Percentiles rank a stretch among this genome's conserved stretches.
phyloP scores from a whole-genome alignment of 2,113 vertebrate genomes.

The Caracal caracal region DNA sequence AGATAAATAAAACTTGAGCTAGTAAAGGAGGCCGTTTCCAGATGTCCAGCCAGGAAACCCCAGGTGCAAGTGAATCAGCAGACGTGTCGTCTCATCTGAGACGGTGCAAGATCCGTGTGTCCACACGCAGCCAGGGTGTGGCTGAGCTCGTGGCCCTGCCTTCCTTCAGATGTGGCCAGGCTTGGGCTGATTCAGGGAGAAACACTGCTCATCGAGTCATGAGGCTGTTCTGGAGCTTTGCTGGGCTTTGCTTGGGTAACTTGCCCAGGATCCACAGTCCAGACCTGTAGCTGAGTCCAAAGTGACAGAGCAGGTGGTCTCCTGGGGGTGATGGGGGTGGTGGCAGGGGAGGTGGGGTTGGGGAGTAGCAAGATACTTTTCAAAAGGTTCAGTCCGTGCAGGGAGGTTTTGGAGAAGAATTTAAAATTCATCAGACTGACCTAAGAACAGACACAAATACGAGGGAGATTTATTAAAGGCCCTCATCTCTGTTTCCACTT shows the following conservation, averaged over 20 bases:
- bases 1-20: constrained; percentile 72
- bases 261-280: background rate
- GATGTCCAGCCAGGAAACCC: constrained; percentile 71
- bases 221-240: constrained; percentile 67
- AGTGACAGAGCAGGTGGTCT: constrained; percentile 38
- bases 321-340: background rate
- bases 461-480: background rate
- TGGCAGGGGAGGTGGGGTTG: too few relatives aligned
- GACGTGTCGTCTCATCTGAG: constrained; percentile 49
- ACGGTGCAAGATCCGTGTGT: constrained; percentile 7
- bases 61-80: constrained; percentile 79
- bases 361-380: background rate
- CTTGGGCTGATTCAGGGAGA: constrained; percentile 82
- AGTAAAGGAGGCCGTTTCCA: constrained; percentile 50
- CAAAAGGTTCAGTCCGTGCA: background rate
- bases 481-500: background rate
- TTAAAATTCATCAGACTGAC: background rate
- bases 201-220: constrained; percentile 78
- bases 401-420: background rate
- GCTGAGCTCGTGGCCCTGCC: constrained; percentile 17
- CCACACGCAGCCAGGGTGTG: constrained; percentile 14
- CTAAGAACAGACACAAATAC: background rate
- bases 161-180: constrained; percentile 81
- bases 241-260: constrained; percentile 75
- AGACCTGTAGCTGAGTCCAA: constrained; percentile 22